Evolutionary conservation across 2,888 invertebrate genomes (phyloP).

Genomic region (Parasteatoda lunata): DNA sequence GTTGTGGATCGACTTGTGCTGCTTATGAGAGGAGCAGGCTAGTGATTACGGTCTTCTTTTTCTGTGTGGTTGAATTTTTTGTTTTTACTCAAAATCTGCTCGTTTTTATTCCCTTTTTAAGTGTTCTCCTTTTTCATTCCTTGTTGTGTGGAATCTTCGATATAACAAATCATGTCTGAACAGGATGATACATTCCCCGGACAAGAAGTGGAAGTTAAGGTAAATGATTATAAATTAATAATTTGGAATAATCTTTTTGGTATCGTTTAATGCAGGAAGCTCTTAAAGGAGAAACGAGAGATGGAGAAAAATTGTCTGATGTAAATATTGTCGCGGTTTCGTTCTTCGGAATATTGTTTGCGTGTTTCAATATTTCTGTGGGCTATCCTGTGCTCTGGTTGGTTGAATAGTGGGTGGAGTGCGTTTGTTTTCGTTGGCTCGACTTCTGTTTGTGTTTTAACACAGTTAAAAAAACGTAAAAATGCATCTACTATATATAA

Average conservation of each 20-base stretch:
- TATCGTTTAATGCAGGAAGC: neutral
- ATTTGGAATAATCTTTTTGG: conserved; percentile 21
- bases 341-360: neutral
- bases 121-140: conserved; percentile 45
- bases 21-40: conserved; percentile 50
- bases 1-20: conserved; percentile 59
- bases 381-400: conserved; percentile 65
- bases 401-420: conserved; percentile 51
- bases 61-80: conserved; percentile 59
- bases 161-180: conserved; percentile 58
- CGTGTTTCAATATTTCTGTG: conserved; percentile 46
- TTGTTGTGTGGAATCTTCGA: conserved; percentile 38
- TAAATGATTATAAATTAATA: conserved; percentile 18
- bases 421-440: conserved; percentile 37
- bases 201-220: conserved; percentile 63
- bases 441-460: conserved; percentile 6
- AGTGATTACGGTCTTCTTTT: conserved; percentile 37
- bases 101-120: conserved; percentile 54
- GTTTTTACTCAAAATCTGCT: conserved; percentile 50
- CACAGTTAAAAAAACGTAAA: too few relatives aligned
- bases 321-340: neutral
- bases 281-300: neutral
- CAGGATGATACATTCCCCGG: conserved; percentile 69
- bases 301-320: neutral
- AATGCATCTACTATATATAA: too few relatives aligned